Percentiles rank a stretch among this genome's conserved stretches.
phyloP scores from a whole-genome alignment of 2,797 vertebrate genomes.

The Toxotes lorentzi region DNA sequence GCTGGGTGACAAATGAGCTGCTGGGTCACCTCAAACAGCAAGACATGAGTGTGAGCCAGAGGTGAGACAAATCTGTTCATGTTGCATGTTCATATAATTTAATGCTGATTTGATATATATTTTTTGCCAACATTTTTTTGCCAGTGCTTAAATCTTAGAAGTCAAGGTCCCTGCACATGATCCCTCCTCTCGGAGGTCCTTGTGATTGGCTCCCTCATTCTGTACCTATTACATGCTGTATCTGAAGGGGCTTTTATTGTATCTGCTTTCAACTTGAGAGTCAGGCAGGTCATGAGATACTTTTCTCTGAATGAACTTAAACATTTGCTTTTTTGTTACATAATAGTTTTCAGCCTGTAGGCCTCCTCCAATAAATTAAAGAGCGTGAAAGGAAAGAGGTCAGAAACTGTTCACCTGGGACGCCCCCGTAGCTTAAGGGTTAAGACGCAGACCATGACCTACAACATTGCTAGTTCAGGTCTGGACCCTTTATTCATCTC shows the following conservation, averaged over 20 bases:
- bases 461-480: not conserved
- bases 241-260: not conserved
- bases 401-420: not conserved
- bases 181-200: not conserved
- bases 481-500: not conserved
- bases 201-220: not conserved
- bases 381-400: not conserved
- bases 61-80: constrained; percentile 83
- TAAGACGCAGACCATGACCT: constrained; percentile 1
- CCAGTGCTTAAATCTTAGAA: not conserved
- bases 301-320: not conserved
- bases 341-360: not conserved
- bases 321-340: not conserved
- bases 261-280: constrained; percentile 7
- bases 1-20: constrained; percentile 94
- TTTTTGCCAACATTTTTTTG: not conserved
- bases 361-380: constrained; percentile 12
- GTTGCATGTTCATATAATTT: not conserved
- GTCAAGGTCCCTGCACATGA: not conserved
- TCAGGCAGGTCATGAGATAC: not conserved
- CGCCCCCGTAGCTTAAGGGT: not conserved
- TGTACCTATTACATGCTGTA: not conserved
- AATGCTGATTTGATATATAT: too few relatives aligned
- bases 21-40: constrained; percentile 90
- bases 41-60: constrained; percentile 89